Conservation (phyloP, 2,113 vertebrate genomes). For the Perca flavescens region DNA sequence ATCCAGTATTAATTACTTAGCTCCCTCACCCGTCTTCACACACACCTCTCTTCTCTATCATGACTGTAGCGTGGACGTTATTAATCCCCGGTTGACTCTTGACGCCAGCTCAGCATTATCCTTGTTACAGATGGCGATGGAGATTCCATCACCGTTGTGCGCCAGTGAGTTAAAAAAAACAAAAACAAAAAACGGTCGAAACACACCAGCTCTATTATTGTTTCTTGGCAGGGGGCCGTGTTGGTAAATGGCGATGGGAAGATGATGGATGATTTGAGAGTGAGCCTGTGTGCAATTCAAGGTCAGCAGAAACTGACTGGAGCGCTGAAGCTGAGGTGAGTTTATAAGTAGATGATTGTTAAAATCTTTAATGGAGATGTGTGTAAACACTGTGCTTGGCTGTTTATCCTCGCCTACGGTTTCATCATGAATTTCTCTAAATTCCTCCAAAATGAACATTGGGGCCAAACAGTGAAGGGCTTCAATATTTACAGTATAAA, state of each 20-base stretch:
- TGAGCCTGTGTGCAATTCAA: conserved; percentile 49
- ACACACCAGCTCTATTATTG: conserved; percentile 64
- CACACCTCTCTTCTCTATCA: conserved; percentile 47
- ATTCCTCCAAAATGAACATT: conserved; percentile 46
- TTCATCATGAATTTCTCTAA: conserved; percentile 44
- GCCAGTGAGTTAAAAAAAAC: conserved; percentile 28
- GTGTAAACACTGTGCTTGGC: conserved; percentile 21
- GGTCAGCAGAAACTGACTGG: conserved; percentile 61
- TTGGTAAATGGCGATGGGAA: conserved; percentile 54
- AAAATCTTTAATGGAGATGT: conserved; percentile 54
- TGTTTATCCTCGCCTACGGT: conserved; percentile 22
- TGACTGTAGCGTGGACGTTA: conserved; percentile 55
- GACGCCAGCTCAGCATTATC: conserved; percentile 73
- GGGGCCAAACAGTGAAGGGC: conserved; percentile 13
- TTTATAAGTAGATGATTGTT: conserved; percentile 47
- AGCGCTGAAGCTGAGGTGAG: conserved; percentile 17
- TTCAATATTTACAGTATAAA: conserved; percentile 44
- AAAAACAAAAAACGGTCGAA: conserved; percentile 46
- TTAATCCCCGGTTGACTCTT: conserved; percentile 69
- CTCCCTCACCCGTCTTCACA: conserved; percentile 50
- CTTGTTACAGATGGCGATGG: conserved; percentile 54
- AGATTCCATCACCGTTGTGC: conserved; percentile 61
- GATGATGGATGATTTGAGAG: conserved; percentile 70
- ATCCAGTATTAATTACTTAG: conserved; percentile 82
- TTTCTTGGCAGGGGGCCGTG: conserved; percentile 54